Conservation (phyloP, 1,140 invertebrate genomes). For the Leptinotarsa defecta region DNA sequence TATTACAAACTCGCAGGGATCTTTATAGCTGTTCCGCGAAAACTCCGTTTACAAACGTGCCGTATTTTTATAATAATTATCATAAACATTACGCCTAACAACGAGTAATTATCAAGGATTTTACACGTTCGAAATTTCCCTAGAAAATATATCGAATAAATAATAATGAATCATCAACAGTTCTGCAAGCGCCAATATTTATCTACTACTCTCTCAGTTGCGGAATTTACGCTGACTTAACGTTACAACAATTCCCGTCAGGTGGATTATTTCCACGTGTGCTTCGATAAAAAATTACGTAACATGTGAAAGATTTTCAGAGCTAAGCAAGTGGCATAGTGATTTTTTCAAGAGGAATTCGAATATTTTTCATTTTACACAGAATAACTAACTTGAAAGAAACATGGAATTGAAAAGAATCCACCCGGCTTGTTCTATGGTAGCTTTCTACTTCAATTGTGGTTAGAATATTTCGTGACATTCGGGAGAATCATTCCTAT, state of each 20-base stretch:
- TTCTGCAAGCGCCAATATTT: neutral
- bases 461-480: too few relatives aligned
- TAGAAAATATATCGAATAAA: constrained; percentile 14
- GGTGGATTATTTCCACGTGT: neutral
- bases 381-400: too few relatives aligned
- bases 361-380: too few relatives aligned
- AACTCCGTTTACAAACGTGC: constrained; percentile 2
- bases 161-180: neutral
- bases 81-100: constrained; percentile 9
- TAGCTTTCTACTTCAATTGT: too few relatives aligned
- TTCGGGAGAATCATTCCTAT: too few relatives aligned
- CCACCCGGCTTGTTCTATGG: too few relatives aligned
- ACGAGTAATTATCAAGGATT: constrained; percentile 3
- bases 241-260: neutral
- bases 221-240: constrained; percentile 1
- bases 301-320: too few relatives aligned
- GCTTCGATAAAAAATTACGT: neutral
- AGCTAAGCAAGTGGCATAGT: too few relatives aligned
- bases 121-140: constrained; percentile 19
- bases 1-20: constrained; percentile 24
- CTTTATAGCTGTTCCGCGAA: neutral
- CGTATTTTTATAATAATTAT: constrained; percentile 4
- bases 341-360: too few relatives aligned
- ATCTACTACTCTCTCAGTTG: neutral
- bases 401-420: too few relatives aligned